Base-by-base conservation (phyloP, 2,113 vertebrate species). In the Labeo rohita region DNA sequence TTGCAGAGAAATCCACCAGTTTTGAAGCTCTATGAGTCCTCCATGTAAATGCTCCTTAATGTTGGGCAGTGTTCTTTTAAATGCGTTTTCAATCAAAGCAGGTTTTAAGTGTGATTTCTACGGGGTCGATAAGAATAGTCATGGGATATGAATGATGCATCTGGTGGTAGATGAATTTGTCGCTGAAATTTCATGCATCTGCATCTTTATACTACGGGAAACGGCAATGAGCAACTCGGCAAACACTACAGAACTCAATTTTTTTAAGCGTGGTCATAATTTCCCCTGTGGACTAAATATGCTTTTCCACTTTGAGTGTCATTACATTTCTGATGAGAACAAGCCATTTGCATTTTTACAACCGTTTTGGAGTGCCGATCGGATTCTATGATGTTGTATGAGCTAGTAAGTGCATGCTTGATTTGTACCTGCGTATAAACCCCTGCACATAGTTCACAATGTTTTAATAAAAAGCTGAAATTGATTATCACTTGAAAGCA, bases 1-100 rank as follows among this genome's bases (percentile, higher is more conserved):
- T 63, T 80, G 52, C 54, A 50, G 56, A 56, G 61, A 75, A 80
- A 89, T 83, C 21, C 77, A 84, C 84, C 61, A 84, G 92, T 93
- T 92, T 90, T 92, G 73, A 92, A 87, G 87, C 87, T 90, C 90
- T 76, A 66, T 66, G 52, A 84, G 43, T 70, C 81, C 85, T 90
- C 56, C 74, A 90, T 91, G 92, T 92, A 90, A 91, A 92, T 89
- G 78, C 89, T 89, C 90, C 73, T 83, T 79, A 82, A 90, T 85
- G 79, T 65, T 79, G 78, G 91, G 68, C 81, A 87, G 76, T 12
- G 34, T 65, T 63, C 84, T 78, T 90, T 80, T 90, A 84, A 87
- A 88, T 61, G 76, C 77, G 54, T 86, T 43, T 78, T 85, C 74
- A 66, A 76, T 90, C 80, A 52, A 68, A 80, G 84, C 50, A 78